phyloP scores from a whole-genome alignment of 1,140 invertebrate species.

The Adoxophyes honmai region DNA sequence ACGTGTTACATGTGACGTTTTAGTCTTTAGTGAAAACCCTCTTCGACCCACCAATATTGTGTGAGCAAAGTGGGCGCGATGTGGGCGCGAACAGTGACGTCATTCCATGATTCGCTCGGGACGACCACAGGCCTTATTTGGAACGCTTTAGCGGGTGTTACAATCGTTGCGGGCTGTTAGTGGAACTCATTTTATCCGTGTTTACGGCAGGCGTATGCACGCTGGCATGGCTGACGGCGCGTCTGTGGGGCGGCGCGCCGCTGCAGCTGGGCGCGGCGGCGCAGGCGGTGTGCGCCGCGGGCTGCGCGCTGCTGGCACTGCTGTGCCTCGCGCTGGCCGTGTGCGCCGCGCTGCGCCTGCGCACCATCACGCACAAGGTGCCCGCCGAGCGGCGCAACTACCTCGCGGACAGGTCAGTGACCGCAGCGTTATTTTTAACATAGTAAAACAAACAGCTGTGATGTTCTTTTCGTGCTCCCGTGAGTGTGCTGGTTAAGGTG shows the following conservation, averaged over 20 bases:
- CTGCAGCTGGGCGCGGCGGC: constrained; percentile 59
- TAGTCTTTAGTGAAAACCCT: no score
- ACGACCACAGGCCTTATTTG: no score
- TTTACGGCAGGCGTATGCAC: constrained; percentile 65
- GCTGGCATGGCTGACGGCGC: constrained; percentile 57
- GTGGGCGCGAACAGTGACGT: no score
- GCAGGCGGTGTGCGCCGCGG: constrained; percentile 55
- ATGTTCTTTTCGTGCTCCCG: no score
- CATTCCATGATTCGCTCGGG: no score
- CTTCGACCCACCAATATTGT: no score
- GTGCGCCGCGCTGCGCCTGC: constrained; percentile 49
- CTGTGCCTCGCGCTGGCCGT: constrained; percentile 58
- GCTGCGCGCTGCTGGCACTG: constrained; percentile 51
- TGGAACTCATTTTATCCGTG: not conserved
- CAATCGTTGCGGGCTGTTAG: no score
- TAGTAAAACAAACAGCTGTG: no score
- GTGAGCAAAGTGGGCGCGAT: no score
- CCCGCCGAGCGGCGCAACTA: constrained; percentile 60
- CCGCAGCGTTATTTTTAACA: not conserved
- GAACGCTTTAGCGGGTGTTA: no score
- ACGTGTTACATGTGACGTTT: no score
- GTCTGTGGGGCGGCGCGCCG: constrained; percentile 66
- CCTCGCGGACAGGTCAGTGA: constrained; percentile 53
- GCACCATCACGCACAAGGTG: constrained; percentile 62
- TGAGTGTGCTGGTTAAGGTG: no score